These are phyloP conservation scores for Drosophila formosana DNA, from an alignment of 2,888 invertebrate species.

Conservation along the genomic window DNA sequence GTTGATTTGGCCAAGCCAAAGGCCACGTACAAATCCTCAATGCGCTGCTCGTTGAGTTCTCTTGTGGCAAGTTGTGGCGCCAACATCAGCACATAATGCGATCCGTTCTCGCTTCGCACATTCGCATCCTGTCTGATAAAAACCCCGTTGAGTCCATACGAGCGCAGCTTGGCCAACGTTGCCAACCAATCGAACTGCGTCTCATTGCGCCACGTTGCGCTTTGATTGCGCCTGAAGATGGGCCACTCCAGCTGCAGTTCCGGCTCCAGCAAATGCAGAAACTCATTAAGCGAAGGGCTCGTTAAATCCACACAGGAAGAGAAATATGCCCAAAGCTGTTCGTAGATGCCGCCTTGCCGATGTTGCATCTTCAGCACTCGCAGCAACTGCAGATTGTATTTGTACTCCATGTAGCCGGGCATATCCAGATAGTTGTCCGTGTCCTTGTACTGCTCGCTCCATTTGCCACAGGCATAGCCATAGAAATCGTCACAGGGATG, in stretches of 20 bases:
- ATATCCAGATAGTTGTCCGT: constrained; percentile 66
- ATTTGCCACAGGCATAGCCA: constrained; percentile 76
- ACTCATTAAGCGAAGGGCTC: constrained; percentile 64
- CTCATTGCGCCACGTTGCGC: constrained; percentile 64
- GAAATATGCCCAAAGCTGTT: constrained; percentile 59
- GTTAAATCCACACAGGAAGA: constrained; percentile 61
- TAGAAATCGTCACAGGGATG: constrained; percentile 80
- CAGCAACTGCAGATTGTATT: constrained; percentile 67
- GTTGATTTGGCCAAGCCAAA: constrained; percentile 67
- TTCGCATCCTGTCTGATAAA: constrained; percentile 71
- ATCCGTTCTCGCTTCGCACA: constrained; percentile 68
- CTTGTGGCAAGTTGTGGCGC: constrained; percentile 49
- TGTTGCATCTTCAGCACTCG: constrained; percentile 37
- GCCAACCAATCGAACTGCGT: constrained; percentile 74
- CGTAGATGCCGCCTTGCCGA: constrained; percentile 39
- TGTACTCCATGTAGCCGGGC: constrained; percentile 78
- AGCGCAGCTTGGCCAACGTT: constrained; percentile 63
- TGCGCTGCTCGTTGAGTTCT: constrained; percentile 34
- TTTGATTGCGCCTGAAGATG: constrained; percentile 65
- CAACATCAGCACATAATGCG: constrained; percentile 68
- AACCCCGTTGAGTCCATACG: constrained; percentile 71
- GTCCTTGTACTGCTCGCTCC: constrained; percentile 64
- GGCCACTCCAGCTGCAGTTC: constrained; percentile 74
- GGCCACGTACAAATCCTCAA: constrained; percentile 50
- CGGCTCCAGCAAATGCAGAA: constrained; percentile 59